Base-by-base conservation (phyloP, 2,797 vertebrate species). In the Eulemur albifrons region DNA sequence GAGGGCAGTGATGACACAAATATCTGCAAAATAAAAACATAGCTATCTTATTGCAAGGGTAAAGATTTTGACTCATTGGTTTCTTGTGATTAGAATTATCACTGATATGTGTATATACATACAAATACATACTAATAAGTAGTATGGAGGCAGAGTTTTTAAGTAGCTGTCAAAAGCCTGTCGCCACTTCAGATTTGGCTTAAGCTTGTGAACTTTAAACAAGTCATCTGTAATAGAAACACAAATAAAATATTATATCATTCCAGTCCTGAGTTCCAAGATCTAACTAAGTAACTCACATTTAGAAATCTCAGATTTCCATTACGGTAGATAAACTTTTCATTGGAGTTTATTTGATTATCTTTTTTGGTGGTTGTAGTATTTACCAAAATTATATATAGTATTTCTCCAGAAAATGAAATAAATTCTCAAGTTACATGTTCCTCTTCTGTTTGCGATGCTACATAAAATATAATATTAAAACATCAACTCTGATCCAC, bases 171-270 rank as follows among this genome's bases (percentile, higher is more conserved):
- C 99, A 98, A 99, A 99, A 96, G 99, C 98, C 98, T 99, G 99
- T 87, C 99, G 98, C 99, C 99, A 99, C 99, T 99, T 99, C 97
- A 99, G 98, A 98, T 99, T 99, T 98, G 99, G 99, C 98, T 99
- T 99, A 97, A 99, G 99, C 98, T 99, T 99, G 99, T 99, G 99
- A 98, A 99, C 99, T 99, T 99, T 99, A 98, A 99, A 99, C 98
- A 99, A 99, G 98, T 99, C 99, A 98, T 99, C 99, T 99, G 99
- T 95, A 98, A 98, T 93, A 98, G 97, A 98, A 97, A 98, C 97
- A 85, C 95, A 97, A 98, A 97, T 48, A 85, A 81, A 96, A 92
- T 40, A 92, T 84, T 82, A 92, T 9, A 88, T 97, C 80, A 97
- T 90, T 85, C 48, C n/a, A 86, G 65, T 45, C 20, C 25, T 79